Base-by-base conservation (phyloP, 2,888 invertebrate genomes). In the Cephus rjabovi region DNA sequence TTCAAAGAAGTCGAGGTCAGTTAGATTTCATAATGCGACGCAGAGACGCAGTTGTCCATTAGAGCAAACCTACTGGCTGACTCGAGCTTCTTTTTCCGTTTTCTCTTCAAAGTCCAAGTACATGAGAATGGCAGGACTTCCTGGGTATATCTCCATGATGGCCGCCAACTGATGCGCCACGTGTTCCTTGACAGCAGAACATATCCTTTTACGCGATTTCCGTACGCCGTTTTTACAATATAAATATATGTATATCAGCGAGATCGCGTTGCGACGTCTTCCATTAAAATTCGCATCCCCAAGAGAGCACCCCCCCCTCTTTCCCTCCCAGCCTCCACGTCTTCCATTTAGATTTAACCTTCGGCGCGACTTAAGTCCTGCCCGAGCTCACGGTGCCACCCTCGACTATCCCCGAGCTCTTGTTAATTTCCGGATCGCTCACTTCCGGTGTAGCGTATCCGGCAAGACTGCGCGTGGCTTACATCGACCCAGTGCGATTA, bases 321-420 rank as follows among this genome's bases (percentile, higher is more conserved):
- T 35, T 11, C 35, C 35, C 11, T n/a, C 15, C 70, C 12, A n/a
- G 3, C 30, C 30, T 1, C 23, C 70, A 70, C 9, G 70, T 70
- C 70, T 70, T 70, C 70, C 70, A 70, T 33, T 70, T 70, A 70
- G 31, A 70, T 70, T 70, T 70, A 70, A 70, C 33, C 70, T 70
- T 70, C 70, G 40, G 15, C 70, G 30, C 33, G 70, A 30, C 30
- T 30, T 33, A 33, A 70, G 70, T 33, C 33, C 11, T 33, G 70
- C 70, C 70, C 70, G 70, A 70, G 70, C 40, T 40, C 40, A 15
- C 40, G 30, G 70, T 30, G 70, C 70, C 70, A 31, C 70, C 31
- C 70, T 30, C 70, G 31, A 33, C 30, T 12, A 30, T 30, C 30
- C 31, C 33, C 70, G 70, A 40, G 40, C 30, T 30, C 70, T 30